A percentile compares a stretch with the other conserved stretches of the same genome.
Conservation (phyloP, 2,113 vertebrate genomes). For the Butorides virescens region DNA sequence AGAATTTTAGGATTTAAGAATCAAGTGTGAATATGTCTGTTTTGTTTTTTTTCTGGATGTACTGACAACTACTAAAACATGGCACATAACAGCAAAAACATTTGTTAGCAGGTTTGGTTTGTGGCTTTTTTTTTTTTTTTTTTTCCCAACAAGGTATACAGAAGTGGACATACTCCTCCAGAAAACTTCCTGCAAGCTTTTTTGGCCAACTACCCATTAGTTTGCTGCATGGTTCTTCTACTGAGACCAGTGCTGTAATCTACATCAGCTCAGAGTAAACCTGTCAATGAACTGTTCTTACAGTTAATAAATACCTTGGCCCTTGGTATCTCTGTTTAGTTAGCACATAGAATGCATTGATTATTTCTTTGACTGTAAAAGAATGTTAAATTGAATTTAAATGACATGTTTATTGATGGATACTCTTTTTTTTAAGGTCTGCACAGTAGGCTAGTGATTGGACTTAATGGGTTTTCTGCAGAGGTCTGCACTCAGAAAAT, state of each 20-base stretch:
- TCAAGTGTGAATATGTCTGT: background rate
- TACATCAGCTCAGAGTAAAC: background rate
- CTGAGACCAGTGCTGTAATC: background rate
- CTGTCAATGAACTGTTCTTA: background rate
- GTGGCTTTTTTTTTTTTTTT: background rate
- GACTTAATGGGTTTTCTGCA: background rate
- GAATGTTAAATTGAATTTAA: constrained; percentile 54
- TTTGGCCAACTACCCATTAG: background rate
- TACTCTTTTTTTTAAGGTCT: background rate
- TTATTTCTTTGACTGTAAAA: constrained; percentile 41
- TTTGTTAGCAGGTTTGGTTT: background rate
- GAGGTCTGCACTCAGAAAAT: background rate
- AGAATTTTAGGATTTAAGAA: background rate
- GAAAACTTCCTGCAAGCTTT: background rate
- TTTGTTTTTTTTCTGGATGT: background rate
- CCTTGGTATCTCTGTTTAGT: constrained; percentile 31
- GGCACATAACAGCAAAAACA: background rate
- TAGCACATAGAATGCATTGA: constrained; percentile 13
- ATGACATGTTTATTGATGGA: constrained; percentile 32
- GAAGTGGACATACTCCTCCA: background rate
- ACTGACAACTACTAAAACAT: background rate
- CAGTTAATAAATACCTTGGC: constrained; percentile 45
- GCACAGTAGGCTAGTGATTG: background rate
- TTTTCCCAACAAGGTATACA: background rate
- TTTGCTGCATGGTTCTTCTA: background rate